Conservation (phyloP, 1,140 invertebrate genomes). For the Drosophila tropicalis region DNA sequence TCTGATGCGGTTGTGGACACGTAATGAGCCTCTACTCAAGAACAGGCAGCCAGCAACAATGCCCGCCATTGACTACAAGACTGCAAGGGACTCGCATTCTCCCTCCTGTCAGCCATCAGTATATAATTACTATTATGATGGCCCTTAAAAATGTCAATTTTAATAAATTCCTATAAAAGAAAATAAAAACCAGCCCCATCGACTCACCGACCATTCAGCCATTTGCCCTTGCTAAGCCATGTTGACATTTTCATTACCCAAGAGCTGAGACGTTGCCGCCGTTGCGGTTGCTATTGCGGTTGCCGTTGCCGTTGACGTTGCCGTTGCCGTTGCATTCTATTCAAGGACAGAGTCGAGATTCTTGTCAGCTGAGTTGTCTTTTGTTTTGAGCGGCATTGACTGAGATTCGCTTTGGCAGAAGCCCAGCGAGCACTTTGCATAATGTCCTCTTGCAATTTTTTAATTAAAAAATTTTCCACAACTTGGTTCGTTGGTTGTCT, state of each 20-base stretch:
- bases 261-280: constrained; percentile 12
- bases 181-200: constrained; percentile 28
- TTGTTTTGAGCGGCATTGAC: constrained; percentile 53
- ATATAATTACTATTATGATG: constrained; percentile 63
- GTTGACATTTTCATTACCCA: constrained; percentile 75
- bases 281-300: too few relatives aligned
- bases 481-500: constrained; percentile 55
- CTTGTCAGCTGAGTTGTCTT: constrained; percentile 47
- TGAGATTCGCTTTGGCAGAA: constrained; percentile 47
- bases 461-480: constrained; percentile 76
- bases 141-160: constrained; percentile 72
- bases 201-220: not conserved
- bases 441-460: constrained; percentile 69
- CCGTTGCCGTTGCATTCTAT: not conserved
- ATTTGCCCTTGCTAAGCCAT: constrained; percentile 43
- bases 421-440: constrained; percentile 47
- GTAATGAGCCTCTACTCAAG: constrained; percentile 35
- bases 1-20: constrained; percentile 16
- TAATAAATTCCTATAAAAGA: constrained; percentile 61
- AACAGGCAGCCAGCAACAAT: constrained; percentile 1
- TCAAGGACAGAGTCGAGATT: constrained; percentile 17
- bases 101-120: constrained; percentile 7
- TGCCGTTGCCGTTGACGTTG: constrained; percentile 7
- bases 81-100: not conserved
- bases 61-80: constrained; percentile 1